Conservation (phyloP, 2,113 vertebrate species). For the Aix galericulata region DNA sequence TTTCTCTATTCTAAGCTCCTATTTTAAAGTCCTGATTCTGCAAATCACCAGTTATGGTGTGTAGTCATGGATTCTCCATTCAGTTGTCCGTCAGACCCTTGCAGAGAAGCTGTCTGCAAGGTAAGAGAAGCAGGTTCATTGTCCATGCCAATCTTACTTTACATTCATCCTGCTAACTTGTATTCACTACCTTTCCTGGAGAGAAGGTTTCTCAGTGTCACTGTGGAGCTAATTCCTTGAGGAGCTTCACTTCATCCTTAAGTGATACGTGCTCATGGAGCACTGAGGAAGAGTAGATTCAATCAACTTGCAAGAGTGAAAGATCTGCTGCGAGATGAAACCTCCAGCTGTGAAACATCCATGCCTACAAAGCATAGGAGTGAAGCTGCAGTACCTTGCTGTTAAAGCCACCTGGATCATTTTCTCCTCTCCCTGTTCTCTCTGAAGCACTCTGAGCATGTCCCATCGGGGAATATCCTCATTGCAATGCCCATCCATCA, state of each 20-base stretch:
- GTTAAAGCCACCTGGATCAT: not conserved
- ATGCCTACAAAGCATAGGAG: not conserved
- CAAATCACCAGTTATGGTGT: not conserved
- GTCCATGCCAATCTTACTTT: not conserved
- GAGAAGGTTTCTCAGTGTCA: not conserved
- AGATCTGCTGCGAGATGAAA: not conserved
- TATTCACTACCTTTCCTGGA: not conserved
- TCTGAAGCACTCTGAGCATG: not conserved
- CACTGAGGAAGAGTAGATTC: not conserved
- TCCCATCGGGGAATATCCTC: not conserved
- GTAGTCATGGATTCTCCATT: not conserved
- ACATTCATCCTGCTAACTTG: not conserved
- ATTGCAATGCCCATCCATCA: not conserved
- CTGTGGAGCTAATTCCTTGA: not conserved
- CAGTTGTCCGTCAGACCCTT: not conserved
- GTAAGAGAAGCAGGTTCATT: not conserved
- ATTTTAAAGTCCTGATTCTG: not conserved
- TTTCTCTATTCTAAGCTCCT: not conserved
- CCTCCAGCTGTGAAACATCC: not conserved
- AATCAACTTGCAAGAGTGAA: not conserved
- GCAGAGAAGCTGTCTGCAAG: not conserved
- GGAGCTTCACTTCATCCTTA: not conserved
- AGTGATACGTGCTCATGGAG: not conserved
- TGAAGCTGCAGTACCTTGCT: not conserved
- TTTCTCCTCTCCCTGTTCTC: not conserved